Conservation (phyloP, 1,140 invertebrate genomes). For the Hylaeus anthracinus region DNA sequence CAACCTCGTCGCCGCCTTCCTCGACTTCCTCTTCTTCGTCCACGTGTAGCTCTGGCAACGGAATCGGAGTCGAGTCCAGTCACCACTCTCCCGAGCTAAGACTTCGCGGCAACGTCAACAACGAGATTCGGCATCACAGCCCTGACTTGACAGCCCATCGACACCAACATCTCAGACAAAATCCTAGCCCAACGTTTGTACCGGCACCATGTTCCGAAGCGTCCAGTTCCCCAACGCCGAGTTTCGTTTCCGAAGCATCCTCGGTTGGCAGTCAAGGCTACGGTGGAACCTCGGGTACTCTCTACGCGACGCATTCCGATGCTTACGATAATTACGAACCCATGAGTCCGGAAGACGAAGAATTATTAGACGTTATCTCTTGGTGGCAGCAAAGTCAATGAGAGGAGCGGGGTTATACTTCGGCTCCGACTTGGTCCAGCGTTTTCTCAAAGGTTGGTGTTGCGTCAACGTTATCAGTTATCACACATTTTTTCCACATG, state of each 20-base stretch:
- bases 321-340: conserved; percentile 89
- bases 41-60: conserved; percentile 47
- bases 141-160: conserved; percentile 36
- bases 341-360: conserved; percentile 94
- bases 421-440: neutral
- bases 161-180: conserved; percentile 66
- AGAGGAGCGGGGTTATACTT: conserved; percentile 17
- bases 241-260: conserved; percentile 88
- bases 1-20: conserved; percentile 59
- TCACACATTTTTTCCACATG: too few species aligned
- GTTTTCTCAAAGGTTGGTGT: conserved; percentile 63
- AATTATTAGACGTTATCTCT: conserved; percentile 92
- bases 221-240: conserved; percentile 90
- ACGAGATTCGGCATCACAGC: conserved; percentile 59
- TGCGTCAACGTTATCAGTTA: neutral
- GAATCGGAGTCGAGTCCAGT: conserved; percentile 26
- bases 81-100: conserved; percentile 52
- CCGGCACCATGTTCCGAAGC: conserved; percentile 86
- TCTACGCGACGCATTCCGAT: conserved; percentile 82
- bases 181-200: conserved; percentile 71
- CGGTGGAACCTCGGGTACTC: conserved; percentile 76
- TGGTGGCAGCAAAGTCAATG: conserved; percentile 89
- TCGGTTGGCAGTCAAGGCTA: conserved; percentile 81
- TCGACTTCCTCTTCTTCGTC: conserved; percentile 62
- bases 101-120: conserved; percentile 55